These are phyloP conservation scores for Grammomys surdaster DNA, from an alignment of 2,113 vertebrate genomes.

Conservation along the genomic window DNA sequence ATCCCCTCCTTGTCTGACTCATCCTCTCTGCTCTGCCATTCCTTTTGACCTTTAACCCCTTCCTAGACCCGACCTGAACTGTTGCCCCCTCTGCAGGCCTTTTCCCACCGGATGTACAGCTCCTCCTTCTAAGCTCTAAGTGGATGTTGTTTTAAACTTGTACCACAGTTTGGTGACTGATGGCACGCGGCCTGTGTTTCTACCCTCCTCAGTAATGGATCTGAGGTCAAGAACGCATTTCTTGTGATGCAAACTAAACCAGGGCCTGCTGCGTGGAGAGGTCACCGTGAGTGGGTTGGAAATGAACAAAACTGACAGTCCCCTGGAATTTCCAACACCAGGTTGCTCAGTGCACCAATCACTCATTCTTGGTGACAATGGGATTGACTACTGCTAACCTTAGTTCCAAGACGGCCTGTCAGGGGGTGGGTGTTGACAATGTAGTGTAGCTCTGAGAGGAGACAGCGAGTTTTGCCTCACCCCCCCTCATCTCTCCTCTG, in stretches of 20 bases:
- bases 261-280: background rate
- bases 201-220: background rate
- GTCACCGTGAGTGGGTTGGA: too few relatives aligned
- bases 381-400: background rate
- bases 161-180: background rate
- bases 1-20: background rate
- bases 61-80: background rate
- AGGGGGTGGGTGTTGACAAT: background rate
- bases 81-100: background rate
- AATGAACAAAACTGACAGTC: rapidly evolving
- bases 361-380: background rate
- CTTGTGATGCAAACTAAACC: background rate
- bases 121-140: background rate
- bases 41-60: too few relatives aligned
- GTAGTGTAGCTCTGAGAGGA: background rate
- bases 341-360: rapidly evolving
- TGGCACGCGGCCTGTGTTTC: rapidly evolving
- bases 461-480: background rate
- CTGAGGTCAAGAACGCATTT: background rate
- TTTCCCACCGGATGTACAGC: background rate
- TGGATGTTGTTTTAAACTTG: background rate
- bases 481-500: rapidly evolving
- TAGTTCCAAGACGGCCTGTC: background rate
- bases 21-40: background rate
- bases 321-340: background rate